These are phyloP conservation scores for Pristionchus fissidentatus DNA, from an alignment of 2,888 invertebrate genomes.

Conservation along the genomic window DNA sequence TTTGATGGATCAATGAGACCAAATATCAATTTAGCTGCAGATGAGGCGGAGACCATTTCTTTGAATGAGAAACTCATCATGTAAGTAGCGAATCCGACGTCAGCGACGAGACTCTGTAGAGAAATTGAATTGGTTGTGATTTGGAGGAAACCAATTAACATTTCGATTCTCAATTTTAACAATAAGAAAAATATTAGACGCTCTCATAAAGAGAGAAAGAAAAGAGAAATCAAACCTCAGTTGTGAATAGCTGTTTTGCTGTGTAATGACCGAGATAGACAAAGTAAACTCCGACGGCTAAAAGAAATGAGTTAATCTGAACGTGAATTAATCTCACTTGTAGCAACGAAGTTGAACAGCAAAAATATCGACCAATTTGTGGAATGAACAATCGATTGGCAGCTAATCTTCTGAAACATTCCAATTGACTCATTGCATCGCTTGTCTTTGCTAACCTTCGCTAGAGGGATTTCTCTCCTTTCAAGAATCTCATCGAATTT, in stretches of 20 bases:
- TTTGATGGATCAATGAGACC: not conserved
- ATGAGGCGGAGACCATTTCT: not conserved
- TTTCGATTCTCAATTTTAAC: not conserved
- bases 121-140: not conserved
- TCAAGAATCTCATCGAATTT: not conserved
- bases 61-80: not conserved
- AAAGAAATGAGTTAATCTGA: not conserved
- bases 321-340: not conserved
- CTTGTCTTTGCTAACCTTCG: not conserved
- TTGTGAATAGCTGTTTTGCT: not conserved
- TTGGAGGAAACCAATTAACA: not conserved
- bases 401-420: not conserved
- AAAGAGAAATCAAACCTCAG: not conserved
- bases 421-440: not conserved
- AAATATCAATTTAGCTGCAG: not conserved
- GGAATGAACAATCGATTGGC: not conserved
- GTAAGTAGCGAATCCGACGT: not conserved
- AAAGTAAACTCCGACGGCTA: not conserved
- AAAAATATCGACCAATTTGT: not conserved
- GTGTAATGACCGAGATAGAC: slow-evolving; percentile 2
- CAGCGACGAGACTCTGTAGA: not conserved
- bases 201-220: not conserved
- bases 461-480: not conserved
- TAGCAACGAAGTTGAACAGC: not conserved
- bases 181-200: no score